Percentiles rank a stretch among this genome's conserved stretches.
phyloP scores from a whole-genome alignment of 1,140 invertebrate genomes.

The Rhynchophorus ferrugineus region DNA sequence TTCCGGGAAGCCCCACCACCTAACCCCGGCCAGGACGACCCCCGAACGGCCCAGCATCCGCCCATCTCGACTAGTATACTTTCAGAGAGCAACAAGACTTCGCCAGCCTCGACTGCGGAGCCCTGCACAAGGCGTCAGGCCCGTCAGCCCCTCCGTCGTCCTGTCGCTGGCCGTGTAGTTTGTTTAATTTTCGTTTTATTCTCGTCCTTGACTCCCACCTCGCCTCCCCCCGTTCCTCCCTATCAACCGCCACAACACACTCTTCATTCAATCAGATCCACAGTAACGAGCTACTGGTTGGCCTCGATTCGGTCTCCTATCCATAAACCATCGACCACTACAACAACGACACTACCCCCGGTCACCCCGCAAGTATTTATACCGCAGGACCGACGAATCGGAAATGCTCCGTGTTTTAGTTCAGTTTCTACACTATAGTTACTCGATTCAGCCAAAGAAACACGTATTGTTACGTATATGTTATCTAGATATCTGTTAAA shows the following conservation, averaged over 20 bases:
- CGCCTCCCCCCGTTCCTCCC: background rate
- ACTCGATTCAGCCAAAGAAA: too few relatives aligned
- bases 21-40: conserved; percentile 37
- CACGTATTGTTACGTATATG: conserved; percentile 14
- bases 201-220: conserved; percentile 16
- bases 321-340: too few relatives aligned
- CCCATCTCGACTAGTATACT: conserved; percentile 33
- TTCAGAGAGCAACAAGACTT: conserved; percentile 41
- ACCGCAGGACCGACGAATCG: too few relatives aligned
- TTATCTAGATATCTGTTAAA: conserved; percentile 21
- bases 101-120: conserved; percentile 32
- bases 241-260: background rate
- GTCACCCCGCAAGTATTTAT: too few relatives aligned
- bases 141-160: conserved; percentile 22
- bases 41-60: conserved; percentile 27
- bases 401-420: too few relatives aligned
- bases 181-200: conserved; percentile 25
- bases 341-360: too few relatives aligned
- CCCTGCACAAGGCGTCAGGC: too few relatives aligned
- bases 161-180: conserved; percentile 32
- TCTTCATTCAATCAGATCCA: too few relatives aligned
- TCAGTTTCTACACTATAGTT: too few relatives aligned
- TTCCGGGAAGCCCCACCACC: conserved; percentile 31
- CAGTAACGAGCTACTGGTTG: too few relatives aligned
- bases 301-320: too few relatives aligned